phyloP scores from a whole-genome alignment of 2,797 vertebrate genomes.

The Sarcoramphus papa region DNA sequence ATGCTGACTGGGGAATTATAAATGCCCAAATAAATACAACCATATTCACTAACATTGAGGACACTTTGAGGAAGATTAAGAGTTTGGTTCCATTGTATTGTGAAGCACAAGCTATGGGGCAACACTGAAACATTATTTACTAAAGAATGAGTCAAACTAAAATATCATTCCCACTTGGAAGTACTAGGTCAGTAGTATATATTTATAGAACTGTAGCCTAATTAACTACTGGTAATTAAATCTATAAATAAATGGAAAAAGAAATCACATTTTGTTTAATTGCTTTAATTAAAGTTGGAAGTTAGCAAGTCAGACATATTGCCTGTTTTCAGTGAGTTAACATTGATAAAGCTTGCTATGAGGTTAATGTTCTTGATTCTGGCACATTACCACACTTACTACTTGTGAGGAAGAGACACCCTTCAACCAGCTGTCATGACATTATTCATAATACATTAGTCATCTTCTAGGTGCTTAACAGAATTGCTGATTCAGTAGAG shows the following conservation, averaged over 20 bases:
- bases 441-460: conserved; percentile 27
- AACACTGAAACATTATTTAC: background rate
- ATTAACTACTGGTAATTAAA: conserved; percentile 5
- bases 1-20: background rate
- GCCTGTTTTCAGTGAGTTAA: background rate
- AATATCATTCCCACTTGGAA: background rate
- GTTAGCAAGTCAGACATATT: background rate
- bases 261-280: background rate
- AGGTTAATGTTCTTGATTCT: background rate
- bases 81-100: background rate
- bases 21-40: background rate
- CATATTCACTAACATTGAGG: background rate
- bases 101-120: background rate
- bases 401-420: background rate
- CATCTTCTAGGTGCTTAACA: conserved; percentile 8
- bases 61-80: background rate
- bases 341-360: background rate
- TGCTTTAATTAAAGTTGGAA: conserved; percentile 14
- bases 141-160: background rate
- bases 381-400: background rate
- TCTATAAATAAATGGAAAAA: conserved; percentile 1
- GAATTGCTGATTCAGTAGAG: background rate
- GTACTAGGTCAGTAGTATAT: background rate
- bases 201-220: background rate
- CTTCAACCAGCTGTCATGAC: background rate